A percentile compares a stretch with the other conserved stretches of the same genome.
Evolutionary conservation across 2,113 vertebrate genomes (phyloP).

Genomic region (Galbula dea): DNA sequence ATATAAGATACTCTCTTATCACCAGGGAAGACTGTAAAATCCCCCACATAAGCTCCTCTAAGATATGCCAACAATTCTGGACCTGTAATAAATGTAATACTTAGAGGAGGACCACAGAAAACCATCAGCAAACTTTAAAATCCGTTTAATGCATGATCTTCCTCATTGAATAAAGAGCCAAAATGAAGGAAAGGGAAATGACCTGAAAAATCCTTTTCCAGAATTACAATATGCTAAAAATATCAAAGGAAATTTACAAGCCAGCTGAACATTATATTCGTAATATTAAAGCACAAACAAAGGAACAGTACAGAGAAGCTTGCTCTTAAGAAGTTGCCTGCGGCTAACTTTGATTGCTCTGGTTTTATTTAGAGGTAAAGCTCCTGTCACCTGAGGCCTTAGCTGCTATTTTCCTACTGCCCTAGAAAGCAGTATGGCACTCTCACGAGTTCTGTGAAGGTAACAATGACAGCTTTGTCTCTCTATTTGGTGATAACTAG

Average conservation of each 20-base stretch:
- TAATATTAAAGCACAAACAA: not conserved
- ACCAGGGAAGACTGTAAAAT: not conserved
- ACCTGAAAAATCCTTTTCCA: not conserved
- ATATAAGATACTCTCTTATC: not conserved
- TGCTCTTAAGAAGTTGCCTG: not conserved
- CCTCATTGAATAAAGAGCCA: not conserved
- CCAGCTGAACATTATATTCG: not conserved
- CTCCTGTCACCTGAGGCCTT: slow-evolving; percentile 58
- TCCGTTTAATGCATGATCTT: not conserved
- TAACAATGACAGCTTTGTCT: not conserved
- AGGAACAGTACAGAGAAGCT: not conserved
- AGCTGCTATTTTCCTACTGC: not conserved
- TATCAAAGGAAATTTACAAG: not conserved
- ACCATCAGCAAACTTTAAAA: not conserved
- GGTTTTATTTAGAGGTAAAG: slow-evolving; percentile 9
- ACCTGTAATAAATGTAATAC: not conserved
- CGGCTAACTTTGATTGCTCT: not conserved
- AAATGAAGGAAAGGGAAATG: not conserved
- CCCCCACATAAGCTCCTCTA: not conserved
- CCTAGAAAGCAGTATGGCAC: not conserved
- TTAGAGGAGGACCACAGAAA: not conserved
- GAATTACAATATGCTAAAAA: not conserved
- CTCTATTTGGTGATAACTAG: not conserved
- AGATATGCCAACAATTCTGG: not conserved
- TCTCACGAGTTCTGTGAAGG: not conserved